Base-by-base conservation (phyloP, 2,888 invertebrate genomes). In the Corbicula japonica region DNA sequence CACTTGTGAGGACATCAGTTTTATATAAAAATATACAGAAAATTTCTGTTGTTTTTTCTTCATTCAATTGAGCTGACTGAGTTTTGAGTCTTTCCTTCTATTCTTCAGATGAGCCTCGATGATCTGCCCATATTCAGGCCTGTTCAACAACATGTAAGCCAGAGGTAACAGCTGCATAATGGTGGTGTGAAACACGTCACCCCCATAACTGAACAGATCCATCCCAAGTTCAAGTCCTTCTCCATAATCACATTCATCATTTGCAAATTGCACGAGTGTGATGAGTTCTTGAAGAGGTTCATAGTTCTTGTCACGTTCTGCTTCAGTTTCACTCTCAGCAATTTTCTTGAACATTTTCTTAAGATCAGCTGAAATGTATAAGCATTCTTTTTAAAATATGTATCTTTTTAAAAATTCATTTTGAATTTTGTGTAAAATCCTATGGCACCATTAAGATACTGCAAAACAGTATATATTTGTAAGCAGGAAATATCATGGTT, bases 231-330 rank as follows among this genome's bases (percentile, higher is more conserved):
- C 98, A 1, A 99, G 93, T 0, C 97, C 97, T 68, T 97, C 98
- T 0, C 98, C 99, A 94, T 98, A 98, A 93, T 99, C 98, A 91
- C 97, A 97, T 93, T 99, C 99, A 91, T 99, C 99, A 72, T 97
- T 96, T 0, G 98, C 99, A 92, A 97, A 97, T 92, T 96, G 97
- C 6, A 97, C 96, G 71, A 96, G 96, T 3, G 97, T 97, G 77
- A 98, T 95, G 1, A 97, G 94, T 72, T 97, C 97, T 88, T 97
- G 97, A 3, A 98, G 87, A 34, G 96, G 95, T 28, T 96, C 95
- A 76, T 97, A 94, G 35, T 95, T 94, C 61, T 94, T 94, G 76
- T 95, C 94, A 87, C 95, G 95, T 80, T 96, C 95, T 15, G 94
- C 94, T 30, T 96, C 94, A 4, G 94, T 94, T 78, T 92, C 91